Base-by-base conservation (phyloP, 2,797 vertebrate species). In the Brachymystax lenok region DNA sequence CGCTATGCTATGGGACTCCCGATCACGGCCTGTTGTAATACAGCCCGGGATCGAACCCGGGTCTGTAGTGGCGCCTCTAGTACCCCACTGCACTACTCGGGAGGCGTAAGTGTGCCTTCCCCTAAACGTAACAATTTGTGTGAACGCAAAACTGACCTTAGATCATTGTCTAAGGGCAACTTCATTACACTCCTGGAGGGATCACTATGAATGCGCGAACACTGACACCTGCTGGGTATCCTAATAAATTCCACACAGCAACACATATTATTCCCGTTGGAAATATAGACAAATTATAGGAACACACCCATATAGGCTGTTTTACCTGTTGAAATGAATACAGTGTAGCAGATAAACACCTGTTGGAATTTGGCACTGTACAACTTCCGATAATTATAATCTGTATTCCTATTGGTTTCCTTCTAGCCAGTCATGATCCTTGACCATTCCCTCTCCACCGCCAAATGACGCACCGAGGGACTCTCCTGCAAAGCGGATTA, bases 401-500 rank as follows among this genome's bases (percentile, higher is more conserved):
- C 4, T 30, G 27, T 30, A 68, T 33, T 59, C 52, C 30, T 59
- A 59, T 74, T 74, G 59, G 56, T 74, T 46, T 63, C 17, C 13
- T n/a, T 61, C 35, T 46, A 12, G 30, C 54, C 71, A 63, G 54
- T 73, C 56, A 27, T 24, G 56, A 56, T 33, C 51, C 71, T 59
- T 72, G 52, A 72, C 52, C 17, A 56, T 72, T 72, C 71, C 7
- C 51, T 72, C 16, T 28, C 14, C 51, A 14, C 17, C 35, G 68
- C 51, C n/a, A 33, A 54, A 19, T 72, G 71, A 72, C 71, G 71
- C 71, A 46, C 68, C 0, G 66, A 5, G 56, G 24, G 68, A 69
- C 33, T 40, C 30, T 33, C 27, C 19, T 2, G n/a, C n/a, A 63
- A 74, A 74, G 33, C 72, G 30, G 72, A 74, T 71, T 72, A 17